Evolutionary conservation across 2,888 invertebrate species (phyloP).

Genomic region (Criorhina ranunculi): DNA sequence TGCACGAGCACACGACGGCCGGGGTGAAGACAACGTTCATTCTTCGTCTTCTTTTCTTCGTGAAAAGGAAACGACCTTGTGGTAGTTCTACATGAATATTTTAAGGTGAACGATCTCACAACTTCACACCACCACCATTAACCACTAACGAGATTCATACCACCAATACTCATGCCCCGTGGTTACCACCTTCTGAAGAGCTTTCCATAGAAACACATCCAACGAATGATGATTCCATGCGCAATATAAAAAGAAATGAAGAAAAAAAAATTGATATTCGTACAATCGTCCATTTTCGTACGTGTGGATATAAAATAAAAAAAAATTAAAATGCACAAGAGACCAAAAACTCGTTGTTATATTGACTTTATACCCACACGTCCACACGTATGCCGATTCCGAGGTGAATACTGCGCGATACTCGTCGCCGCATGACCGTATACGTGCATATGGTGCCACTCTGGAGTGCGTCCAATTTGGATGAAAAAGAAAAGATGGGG

Average conservation of each 20-base stretch:
- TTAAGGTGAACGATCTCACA: conserved; percentile 84
- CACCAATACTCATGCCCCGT: conserved; percentile 46
- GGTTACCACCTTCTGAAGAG: conserved; percentile 61
- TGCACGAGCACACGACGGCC: conserved; percentile 15
- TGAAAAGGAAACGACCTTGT: conserved; percentile 83
- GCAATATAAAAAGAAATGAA: conserved; percentile 34
- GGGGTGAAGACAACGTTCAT: conserved; percentile 6
- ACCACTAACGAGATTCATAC: conserved; percentile 26
- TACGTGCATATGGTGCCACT: conserved; percentile 73
- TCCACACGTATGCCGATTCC: conserved; percentile 65
- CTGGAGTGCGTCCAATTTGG: conserved; percentile 61
- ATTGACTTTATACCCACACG: conserved; percentile 73
- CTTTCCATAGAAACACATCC: conserved; percentile 60
- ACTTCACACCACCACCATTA: conserved; percentile 62
- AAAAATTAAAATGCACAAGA: conserved; percentile 68
- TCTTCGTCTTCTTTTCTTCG: conserved; percentile 5
- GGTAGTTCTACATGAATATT: conserved; percentile 80
- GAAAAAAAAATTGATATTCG: conserved; percentile 25
- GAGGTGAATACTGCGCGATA: conserved; percentile 64
- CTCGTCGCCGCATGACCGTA: conserved; percentile 67
- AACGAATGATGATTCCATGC: conserved; percentile 49
- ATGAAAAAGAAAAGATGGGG: conserved; percentile 40
- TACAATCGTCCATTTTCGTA: conserved; percentile 43
- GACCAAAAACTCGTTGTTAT: conserved; percentile 59
- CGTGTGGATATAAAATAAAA: conserved; percentile 49